These are phyloP conservation scores for Stegophylla sp. DNA, from an alignment of 2,888 invertebrate species.

Conservation along the genomic window DNA sequence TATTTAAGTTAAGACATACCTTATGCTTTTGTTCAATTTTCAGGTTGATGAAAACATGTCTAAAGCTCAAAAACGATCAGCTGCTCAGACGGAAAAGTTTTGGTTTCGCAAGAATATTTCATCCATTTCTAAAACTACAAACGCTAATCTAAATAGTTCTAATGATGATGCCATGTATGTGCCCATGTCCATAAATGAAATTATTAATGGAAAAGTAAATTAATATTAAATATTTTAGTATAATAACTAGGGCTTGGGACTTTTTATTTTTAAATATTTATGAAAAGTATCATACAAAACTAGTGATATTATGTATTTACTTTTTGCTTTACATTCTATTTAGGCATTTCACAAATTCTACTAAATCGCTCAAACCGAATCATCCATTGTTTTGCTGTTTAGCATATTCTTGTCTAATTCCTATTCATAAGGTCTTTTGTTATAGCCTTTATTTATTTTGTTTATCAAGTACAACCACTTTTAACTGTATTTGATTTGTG, in stretches of 20 bases:
- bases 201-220: conserved; percentile 90
- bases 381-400: too few relatives aligned
- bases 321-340: too few relatives aligned
- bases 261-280: background rate
- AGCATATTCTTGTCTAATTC: too few relatives aligned
- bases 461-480: too few relatives aligned
- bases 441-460: too few relatives aligned
- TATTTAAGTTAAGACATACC: background rate
- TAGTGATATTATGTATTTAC: background rate
- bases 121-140: conserved; percentile 65
- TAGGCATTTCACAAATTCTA: too few relatives aligned
- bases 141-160: conserved; percentile 39
- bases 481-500: too few relatives aligned
- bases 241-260: background rate
- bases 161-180: conserved; percentile 54
- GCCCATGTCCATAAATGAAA: conserved; percentile 90
- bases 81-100: conserved; percentile 83
- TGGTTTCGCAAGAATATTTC: conserved; percentile 91
- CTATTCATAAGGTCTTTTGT: too few relatives aligned
- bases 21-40: background rate
- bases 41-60: conserved; percentile 96
- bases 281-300: background rate
- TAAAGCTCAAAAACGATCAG: conserved; percentile 89
- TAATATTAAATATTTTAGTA: background rate
- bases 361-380: too few relatives aligned